Evolutionary conservation across 2,888 invertebrate species (phyloP), one percentile per base, ranked within the genome.

Genomic region (Euphydryas editha): DNA sequence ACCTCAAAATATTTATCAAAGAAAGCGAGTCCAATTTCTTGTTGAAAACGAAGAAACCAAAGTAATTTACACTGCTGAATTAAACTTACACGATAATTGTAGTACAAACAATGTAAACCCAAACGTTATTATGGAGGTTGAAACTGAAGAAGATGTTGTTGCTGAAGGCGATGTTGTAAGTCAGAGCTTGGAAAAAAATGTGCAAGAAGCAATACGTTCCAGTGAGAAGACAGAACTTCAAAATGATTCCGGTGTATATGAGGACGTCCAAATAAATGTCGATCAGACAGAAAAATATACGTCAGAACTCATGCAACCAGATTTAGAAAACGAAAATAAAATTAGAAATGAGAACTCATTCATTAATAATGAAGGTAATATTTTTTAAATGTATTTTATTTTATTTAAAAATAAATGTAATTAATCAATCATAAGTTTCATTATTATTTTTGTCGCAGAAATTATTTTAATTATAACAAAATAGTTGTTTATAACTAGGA

Each of bases 21-120:
- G 95, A 78, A 96, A 95, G 92, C 94, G 95, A 78, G 96, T 95
- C 69, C 95, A 96, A 82, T 96, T 96, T 89, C 88, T 95, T 78
- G 95, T 95, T 56, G 95, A 95, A 88, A 95, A 93, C 78, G 94
- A 94, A 76, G 92, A 92, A 80, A 91, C 91, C 30, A 92, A 87
- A 77, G 84, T 90, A 10, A 92, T 92, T 65, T 92, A 87, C 69
- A 92, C 92, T n/a, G 92, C 92, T 2, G 92, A 92, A 69, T 83
- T 92, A 61, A 90, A 91, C 68, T 82, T 92, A 62, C 86, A 90
- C 71, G 86, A 86, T 75, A 84, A 80, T 65, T 75, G 78, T n/a
- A 74, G 78, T 7, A 10, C 36, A 10, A 78, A 75, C 57, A 81
- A 83, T 65, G 71, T 78, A 30, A 65, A 59, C 57, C 30, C 62